Evolutionary conservation across 2,113 vertebrate genomes (phyloP).

Genomic region (Calidris pygmaea): DNA sequence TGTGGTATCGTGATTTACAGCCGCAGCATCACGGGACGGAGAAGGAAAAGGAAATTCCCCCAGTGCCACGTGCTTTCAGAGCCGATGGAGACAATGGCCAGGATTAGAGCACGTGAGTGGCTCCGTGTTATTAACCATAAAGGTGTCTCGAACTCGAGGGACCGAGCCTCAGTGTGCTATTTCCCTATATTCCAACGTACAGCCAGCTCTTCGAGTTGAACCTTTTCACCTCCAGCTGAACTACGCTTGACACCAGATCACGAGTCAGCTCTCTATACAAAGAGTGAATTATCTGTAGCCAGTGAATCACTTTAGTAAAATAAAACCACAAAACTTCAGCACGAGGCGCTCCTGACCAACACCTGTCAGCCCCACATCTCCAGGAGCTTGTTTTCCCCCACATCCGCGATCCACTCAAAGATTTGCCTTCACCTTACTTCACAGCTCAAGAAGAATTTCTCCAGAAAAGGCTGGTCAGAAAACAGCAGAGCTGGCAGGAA

Average conservation of each 20-base stretch:
- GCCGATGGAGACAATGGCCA: not conserved
- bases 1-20: not conserved
- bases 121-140: not conserved
- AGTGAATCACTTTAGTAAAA: not conserved
- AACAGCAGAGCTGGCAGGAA: not conserved
- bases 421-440: not conserved
- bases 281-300: not conserved
- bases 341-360: not conserved
- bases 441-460: not conserved
- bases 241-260: not conserved
- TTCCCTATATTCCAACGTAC: not conserved
- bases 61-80: rapidly evolving
- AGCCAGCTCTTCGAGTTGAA: not conserved
- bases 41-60: not conserved
- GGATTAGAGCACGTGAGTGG: not conserved
- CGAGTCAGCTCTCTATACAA: not conserved
- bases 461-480: not conserved
- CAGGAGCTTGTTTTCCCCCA: not conserved
- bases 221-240: not conserved
- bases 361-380: not conserved
- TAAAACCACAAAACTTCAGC: not conserved
- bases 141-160: not conserved
- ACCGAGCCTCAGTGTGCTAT: not conserved
- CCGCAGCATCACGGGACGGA: not conserved
- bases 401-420: not conserved